Conservation (phyloP, 2,888 invertebrate species). For the Ophion ellenae region DNA sequence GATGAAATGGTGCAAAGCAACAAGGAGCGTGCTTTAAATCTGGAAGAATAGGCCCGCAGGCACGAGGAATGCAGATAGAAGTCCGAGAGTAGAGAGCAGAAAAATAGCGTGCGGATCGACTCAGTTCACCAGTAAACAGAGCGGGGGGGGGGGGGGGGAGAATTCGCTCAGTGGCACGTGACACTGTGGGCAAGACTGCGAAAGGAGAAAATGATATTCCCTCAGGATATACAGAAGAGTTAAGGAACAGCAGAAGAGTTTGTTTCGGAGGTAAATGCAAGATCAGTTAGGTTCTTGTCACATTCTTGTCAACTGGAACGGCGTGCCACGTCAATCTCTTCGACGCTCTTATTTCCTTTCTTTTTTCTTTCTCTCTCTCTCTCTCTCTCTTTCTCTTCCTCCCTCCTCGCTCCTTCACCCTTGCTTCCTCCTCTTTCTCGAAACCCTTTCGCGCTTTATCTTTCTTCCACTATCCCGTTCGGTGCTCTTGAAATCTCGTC, state of each 20-base stretch:
- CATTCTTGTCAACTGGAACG: conserved; percentile 83
- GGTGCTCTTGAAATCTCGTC: conserved; percentile 39
- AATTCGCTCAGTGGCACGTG: not conserved
- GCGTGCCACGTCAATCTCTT: conserved; percentile 83
- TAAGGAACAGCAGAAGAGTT: conserved; percentile 64
- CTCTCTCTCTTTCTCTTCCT: conserved; percentile 49
- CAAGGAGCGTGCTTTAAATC: too few relatives aligned
- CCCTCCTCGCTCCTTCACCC: conserved; percentile 50
- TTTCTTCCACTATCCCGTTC: conserved; percentile 66
- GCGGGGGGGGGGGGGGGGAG: too few relatives aligned
- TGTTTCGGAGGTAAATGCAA: conserved; percentile 70
- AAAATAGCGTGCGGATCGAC: too few relatives aligned
- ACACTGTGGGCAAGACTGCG: not conserved
- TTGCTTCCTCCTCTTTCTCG: not conserved
- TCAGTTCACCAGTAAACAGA: too few relatives aligned
- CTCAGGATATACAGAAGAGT: conserved; percentile 24
- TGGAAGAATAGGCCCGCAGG: too few relatives aligned
- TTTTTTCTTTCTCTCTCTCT: conserved; percentile 48
- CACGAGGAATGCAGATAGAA: too few relatives aligned
- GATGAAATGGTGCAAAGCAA: too few relatives aligned
- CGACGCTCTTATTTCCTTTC: conserved; percentile 73
- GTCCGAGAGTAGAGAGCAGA: too few relatives aligned
- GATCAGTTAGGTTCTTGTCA: conserved; percentile 82
- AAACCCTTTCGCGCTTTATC: not conserved
- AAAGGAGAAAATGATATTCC: conserved; percentile 35